These are phyloP conservation scores for Drosophila anceps DNA, from an alignment of 2,888 invertebrate species.

Conservation along the genomic window DNA sequence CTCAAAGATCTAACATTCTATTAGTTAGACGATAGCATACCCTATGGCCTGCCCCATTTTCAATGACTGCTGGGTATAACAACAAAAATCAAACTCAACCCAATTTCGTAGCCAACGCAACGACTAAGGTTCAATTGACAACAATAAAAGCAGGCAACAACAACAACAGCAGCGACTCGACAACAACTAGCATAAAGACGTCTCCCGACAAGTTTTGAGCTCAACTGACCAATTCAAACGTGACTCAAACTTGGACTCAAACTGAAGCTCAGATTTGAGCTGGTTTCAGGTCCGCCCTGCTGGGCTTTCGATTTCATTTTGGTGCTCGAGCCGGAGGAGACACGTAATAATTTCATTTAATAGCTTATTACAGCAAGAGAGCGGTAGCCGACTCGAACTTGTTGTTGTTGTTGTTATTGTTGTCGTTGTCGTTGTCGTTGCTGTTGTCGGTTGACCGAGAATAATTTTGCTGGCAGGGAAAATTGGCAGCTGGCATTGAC, in stretches of 20 bases:
- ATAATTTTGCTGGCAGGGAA: constrained; percentile 31
- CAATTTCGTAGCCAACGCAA: constrained; percentile 59
- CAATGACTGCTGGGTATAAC: constrained; percentile 5
- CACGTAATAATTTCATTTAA: constrained; percentile 74
- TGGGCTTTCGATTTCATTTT: constrained; percentile 71
- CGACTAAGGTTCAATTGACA: constrained; percentile 79
- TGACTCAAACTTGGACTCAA: constrained; percentile 3
- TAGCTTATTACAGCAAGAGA: constrained; percentile 70
- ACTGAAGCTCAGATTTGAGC: constrained; percentile 7
- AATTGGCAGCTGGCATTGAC: constrained; percentile 52
- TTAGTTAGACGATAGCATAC: neutral
- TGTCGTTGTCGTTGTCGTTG: constrained; percentile 1
- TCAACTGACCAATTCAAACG: constrained; percentile 32
- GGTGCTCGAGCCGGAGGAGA: constrained; percentile 17
- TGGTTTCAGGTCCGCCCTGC: constrained; percentile 3
- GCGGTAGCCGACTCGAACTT: neutral
- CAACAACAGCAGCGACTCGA: constrained; percentile 1
- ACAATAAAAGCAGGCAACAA: constrained; percentile 4
- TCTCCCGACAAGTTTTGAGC: constrained; percentile 25
- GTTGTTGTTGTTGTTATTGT: constrained; percentile 14
- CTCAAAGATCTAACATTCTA: neutral
- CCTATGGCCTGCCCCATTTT: neutral
- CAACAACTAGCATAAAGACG: neutral
- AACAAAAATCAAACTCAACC: constrained; percentile 64
- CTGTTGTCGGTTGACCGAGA: constrained; percentile 39